These are phyloP conservation scores for Pseudomyrmex dendroicus DNA, from an alignment of 1,140 invertebrate species.

Conservation along the genomic window DNA sequence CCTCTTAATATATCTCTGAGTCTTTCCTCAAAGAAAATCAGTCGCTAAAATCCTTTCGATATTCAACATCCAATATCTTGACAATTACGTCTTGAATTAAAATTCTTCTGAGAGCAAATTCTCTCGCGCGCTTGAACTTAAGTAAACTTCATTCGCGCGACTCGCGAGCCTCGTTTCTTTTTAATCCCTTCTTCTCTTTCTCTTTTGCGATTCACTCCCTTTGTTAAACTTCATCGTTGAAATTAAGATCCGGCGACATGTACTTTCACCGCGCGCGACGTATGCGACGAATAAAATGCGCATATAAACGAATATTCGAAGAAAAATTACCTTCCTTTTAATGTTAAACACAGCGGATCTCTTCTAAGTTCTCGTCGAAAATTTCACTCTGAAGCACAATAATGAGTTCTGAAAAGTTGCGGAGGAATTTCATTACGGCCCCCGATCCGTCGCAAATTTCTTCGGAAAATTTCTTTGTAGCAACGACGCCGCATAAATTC, in stretches of 20 bases:
- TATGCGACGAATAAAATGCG: background rate
- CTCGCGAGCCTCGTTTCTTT: too few species aligned
- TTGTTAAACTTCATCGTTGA: background rate
- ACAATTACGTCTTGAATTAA: too few species aligned
- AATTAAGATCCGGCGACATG: background rate
- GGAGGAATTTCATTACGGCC: conserved; percentile 51
- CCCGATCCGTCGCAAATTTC: conserved; percentile 56
- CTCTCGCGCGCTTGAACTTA: too few species aligned
- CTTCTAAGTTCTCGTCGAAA: conserved; percentile 32
- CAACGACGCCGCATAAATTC: conserved; percentile 67
- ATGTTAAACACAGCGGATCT: conserved; percentile 27
- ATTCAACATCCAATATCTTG: too few species aligned
- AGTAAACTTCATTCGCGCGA: too few species aligned
- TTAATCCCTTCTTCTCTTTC: too few species aligned
- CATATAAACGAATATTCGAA: conserved; percentile 9
- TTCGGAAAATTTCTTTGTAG: conserved; percentile 60
- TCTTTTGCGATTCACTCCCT: too few species aligned
- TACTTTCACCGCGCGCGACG: background rate
- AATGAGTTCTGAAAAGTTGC: conserved; percentile 59
- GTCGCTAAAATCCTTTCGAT: too few species aligned
- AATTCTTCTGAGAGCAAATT: too few species aligned
- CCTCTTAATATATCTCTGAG: too few species aligned
- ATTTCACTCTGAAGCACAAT: conserved; percentile 51
- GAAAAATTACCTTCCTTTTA: conserved; percentile 21
- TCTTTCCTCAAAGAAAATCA: too few species aligned